Base-by-base conservation (phyloP, 30 jellyfish, hydroid and myxozoan genomes). In the Chironex yamaguchii region DNA sequence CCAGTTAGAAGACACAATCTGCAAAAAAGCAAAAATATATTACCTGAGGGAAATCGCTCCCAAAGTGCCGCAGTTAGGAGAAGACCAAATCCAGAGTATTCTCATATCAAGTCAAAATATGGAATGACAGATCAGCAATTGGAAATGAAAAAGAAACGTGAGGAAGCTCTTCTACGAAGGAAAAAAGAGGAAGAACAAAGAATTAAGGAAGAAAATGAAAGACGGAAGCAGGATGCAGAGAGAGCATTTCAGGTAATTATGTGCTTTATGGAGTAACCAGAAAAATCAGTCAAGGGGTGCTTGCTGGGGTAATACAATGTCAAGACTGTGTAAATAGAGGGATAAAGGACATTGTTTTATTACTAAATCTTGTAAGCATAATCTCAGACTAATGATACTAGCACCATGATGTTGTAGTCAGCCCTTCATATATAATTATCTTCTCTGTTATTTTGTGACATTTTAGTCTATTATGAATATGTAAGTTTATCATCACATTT, bases 41-140 rank as follows among this genome's bases (percentile, higher is more conserved):
- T 34, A 13, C 21, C 78, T 4, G 28, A 20, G 13, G 67, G 50
- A 3, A 71, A 70, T 28, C 30, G 91, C 13, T 72, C 67, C 4
- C 13, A 79, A 34, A 78, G 91, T 62, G 90, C 93, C 20, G 28
- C 50, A 63, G 88, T 49, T 42, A 80, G 87, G 32, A 36, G 20
- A 20, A 62, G 42, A 13, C 70, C 65, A 9, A 88, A 84, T 72
- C 87, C 90, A 53, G 99, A 89, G 34, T 94, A 88, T 52, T 70
- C 94, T 0, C 96, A 89, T 29, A 77, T 94, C 34, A 85, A 69
- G 29, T 94, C 99, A 36, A 81, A 65, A 49, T 94, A 94, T 78
- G 99, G 85, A 22, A 94, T 94, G 99, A 84, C 96, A 29, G 97
- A 83, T 48, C 96, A 88, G 31, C 99, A 87, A 64, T 66, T 74